A percentile compares a stretch with the other conserved stretches of the same genome.
phyloP scores from a whole-genome alignment of 2,888 invertebrate species.

The Erynnis tages region DNA sequence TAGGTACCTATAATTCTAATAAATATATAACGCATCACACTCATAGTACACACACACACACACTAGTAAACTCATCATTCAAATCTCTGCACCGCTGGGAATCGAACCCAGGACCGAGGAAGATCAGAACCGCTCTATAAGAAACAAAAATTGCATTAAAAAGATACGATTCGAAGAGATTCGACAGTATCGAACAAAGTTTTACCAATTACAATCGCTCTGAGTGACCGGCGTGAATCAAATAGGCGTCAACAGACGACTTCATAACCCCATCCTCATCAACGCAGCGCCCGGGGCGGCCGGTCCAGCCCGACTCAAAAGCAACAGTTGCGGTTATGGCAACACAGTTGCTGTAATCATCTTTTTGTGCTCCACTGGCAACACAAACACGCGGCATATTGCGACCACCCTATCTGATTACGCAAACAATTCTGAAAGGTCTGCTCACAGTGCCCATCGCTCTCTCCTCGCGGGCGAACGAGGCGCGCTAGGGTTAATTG shows the following conservation, averaged over 20 bases:
- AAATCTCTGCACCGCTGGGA: too few species aligned
- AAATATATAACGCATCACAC: too few species aligned
- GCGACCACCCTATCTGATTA: constrained; percentile 66
- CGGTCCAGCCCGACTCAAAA: constrained; percentile 26
- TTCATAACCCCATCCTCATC: not conserved
- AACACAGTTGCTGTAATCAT: constrained; percentile 45
- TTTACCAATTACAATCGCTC: too few species aligned
- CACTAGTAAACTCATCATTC: too few species aligned
- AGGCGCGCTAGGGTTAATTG: constrained; percentile 57
- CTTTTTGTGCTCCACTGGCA: constrained; percentile 35
- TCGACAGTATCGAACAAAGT: too few species aligned
- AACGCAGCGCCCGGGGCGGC: constrained; percentile 3
- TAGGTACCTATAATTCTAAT: too few species aligned
- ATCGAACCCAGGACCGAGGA: too few species aligned
- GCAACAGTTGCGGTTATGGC: constrained; percentile 48
- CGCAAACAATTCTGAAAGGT: constrained; percentile 60
- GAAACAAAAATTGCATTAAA: too few species aligned
- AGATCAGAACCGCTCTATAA: too few species aligned
- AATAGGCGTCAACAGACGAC: constrained; percentile 4
- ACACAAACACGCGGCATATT: constrained; percentile 70
- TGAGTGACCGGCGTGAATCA: constrained; percentile 3
- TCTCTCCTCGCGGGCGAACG: constrained; percentile 25
- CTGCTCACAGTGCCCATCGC: constrained; percentile 39
- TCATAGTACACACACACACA: too few species aligned
- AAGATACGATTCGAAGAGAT: too few species aligned